Conservation (phyloP, 2,113 vertebrate species). For the Axis porcinus region DNA sequence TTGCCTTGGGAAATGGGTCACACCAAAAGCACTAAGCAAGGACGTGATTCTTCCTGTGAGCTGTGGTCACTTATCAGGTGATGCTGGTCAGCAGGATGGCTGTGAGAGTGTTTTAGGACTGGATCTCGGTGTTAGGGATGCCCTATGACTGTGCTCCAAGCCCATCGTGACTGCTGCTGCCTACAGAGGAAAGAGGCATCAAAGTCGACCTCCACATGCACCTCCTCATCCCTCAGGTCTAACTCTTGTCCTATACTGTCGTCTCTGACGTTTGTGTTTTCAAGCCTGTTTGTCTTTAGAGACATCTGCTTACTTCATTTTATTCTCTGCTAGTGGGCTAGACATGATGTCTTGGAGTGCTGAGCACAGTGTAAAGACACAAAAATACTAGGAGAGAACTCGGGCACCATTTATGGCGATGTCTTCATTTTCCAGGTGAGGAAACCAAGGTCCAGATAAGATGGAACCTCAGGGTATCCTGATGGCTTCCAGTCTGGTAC, state of each 20-base stretch:
- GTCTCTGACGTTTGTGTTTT: neutral
- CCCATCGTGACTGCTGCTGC: neutral
- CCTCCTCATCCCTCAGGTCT: neutral
- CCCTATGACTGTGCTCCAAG: too few relatives aligned
- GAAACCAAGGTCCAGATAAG: neutral
- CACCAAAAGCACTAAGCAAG: neutral
- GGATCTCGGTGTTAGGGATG: neutral
- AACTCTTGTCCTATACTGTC: neutral
- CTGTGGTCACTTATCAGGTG: neutral
- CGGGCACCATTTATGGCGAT: accelerated
- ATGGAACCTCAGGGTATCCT: neutral
- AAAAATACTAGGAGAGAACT: neutral
- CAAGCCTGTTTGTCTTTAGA: neutral
- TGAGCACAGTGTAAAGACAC: neutral
- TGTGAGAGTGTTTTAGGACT: accelerated
- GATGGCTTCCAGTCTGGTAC: neutral
- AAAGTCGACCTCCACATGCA: accelerated
- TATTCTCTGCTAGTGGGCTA: neutral
- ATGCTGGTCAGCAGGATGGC: neutral
- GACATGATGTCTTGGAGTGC: neutral
- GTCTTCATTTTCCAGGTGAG: neutral
- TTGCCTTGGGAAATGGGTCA: neutral
- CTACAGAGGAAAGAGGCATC: neutral
- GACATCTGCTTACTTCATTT: neutral
- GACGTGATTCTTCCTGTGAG: neutral